Base-by-base conservation (phyloP, 2,888 invertebrate species). In the Tetanocera ferruginea region DNA sequence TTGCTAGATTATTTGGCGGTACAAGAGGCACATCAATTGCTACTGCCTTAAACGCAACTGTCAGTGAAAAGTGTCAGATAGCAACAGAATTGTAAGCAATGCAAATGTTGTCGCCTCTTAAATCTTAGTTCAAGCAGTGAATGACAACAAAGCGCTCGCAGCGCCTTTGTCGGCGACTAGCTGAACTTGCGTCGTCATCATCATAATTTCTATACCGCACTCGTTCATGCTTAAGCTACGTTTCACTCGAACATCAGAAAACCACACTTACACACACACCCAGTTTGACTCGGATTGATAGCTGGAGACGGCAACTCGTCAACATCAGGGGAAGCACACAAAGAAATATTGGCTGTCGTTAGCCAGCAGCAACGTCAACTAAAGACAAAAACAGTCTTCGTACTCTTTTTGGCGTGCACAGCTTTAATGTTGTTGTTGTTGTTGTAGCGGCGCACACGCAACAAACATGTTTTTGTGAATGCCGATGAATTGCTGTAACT, bases 91-190 rank as follows among this genome's bases (percentile, higher is more conserved):
- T 69, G 69, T n/a, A 23, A 37, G 66, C 66, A 19, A 37, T 66
- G 66, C 66, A 37, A 51, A 51, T 71, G 37, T 72, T 72, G 72
- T 57, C 25, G 74, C 51, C 67, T 66, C 60, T 37, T 43, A 25
- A 60, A 37, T 57, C 60, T 72, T 49, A n/a, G n/a, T 17, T 25
- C 52, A 34, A 23, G 17, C 55, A 75, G 75, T 69, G 74, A 70
- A 31, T 31, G 69, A 76, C 75, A 76, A 51, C 52, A 57, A 79
- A 80, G 78, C 81, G 82, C 81, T 81, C 75, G 64, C 76, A 83
- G 82, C 83, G 83, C 84, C 78, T 78, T 73, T 76, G 79, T 78
- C 83, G 84, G 83, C 66, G 62, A 79, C 78, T 85, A 84, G 85
- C 76, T 62, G 78, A 83, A 84, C 82, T 82, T 82, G 43, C 14